These are phyloP conservation scores for Pinna nobilis DNA, from an alignment of 1,140 invertebrate species.

Conservation along the genomic window DNA sequence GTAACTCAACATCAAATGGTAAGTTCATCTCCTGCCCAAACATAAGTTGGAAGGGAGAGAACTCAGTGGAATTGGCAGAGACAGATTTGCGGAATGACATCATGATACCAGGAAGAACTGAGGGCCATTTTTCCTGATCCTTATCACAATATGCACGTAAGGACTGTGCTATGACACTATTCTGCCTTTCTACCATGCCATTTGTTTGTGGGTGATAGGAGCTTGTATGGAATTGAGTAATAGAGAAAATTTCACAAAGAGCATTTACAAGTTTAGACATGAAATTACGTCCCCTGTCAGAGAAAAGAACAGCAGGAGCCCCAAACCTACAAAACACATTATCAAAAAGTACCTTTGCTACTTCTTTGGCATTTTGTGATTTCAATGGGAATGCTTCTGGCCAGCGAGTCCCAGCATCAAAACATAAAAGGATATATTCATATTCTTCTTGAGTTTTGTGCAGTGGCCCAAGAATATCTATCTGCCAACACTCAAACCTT, in stretches of 20 bases:
- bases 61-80: conserved; percentile 28
- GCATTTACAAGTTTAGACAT: conserved; percentile 38
- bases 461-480: conserved; percentile 50
- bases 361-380: conserved; percentile 35
- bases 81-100: conserved; percentile 33
- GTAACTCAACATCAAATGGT: conserved; percentile 30
- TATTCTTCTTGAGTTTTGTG: conserved; percentile 32
- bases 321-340: conserved; percentile 41
- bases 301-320: conserved; percentile 22
- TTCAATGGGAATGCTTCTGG: conserved; percentile 42
- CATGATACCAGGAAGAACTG: conserved; percentile 28
- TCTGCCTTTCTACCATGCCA: conserved; percentile 13
- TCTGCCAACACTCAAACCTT: conserved; percentile 42
- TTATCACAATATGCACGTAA: conserved; percentile 28
- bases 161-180: conserved; percentile 7
- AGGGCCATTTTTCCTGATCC: conserved; percentile 38
- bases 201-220: conserved; percentile 32
- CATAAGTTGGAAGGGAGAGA: conserved; percentile 34
- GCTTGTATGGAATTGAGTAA: conserved; percentile 33
- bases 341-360: conserved; percentile 36
- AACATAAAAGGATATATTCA: conserved; percentile 37
- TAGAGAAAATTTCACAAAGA: conserved; percentile 45
- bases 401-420: conserved; percentile 43
- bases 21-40: conserved; percentile 41
- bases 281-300: conserved; percentile 40